Evolutionary conservation across 2,797 vertebrate species (phyloP).

Genomic region (Sebastes alutus): DNA sequence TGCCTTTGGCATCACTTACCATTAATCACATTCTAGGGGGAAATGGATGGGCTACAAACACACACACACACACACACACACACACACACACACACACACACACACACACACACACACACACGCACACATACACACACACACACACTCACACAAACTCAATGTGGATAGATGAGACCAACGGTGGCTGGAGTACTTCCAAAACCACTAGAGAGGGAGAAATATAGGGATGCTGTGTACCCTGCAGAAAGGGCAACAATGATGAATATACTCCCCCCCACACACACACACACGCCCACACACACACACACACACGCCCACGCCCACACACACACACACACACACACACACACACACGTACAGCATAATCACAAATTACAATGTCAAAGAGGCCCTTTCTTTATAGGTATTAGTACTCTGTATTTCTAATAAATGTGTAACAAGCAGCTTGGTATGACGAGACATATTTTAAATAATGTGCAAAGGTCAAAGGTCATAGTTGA

Average conservation of each 20-base stretch:
- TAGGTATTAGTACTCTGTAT: neutral
- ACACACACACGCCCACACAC: too few relatives aligned
- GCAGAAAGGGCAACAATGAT: slow-evolving; percentile 35
- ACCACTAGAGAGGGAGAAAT: neutral
- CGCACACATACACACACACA: neutral
- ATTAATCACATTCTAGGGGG: slow-evolving; percentile 57
- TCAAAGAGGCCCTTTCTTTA: neutral
- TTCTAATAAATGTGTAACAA: neutral
- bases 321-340: neutral
- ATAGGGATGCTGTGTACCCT: neutral
- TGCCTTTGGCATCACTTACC: slow-evolving; percentile 57
- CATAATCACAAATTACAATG: too few relatives aligned
- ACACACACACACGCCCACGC: too few relatives aligned
- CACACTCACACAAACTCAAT: slow-evolving; percentile 5
- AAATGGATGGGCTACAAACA: slow-evolving; percentile 48
- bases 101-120: neutral
- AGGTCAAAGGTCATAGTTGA: neutral
- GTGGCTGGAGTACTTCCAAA: slow-evolving; percentile 15
- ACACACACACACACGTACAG: neutral
- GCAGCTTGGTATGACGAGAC: neutral
- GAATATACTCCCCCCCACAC: neutral
- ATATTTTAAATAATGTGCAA: neutral
- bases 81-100: slow-evolving; percentile 1
- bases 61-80: neutral
- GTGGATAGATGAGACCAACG: slow-evolving; percentile 33